Conservation (phyloP, 2,888 invertebrate species). For the Torymus auratus region DNA sequence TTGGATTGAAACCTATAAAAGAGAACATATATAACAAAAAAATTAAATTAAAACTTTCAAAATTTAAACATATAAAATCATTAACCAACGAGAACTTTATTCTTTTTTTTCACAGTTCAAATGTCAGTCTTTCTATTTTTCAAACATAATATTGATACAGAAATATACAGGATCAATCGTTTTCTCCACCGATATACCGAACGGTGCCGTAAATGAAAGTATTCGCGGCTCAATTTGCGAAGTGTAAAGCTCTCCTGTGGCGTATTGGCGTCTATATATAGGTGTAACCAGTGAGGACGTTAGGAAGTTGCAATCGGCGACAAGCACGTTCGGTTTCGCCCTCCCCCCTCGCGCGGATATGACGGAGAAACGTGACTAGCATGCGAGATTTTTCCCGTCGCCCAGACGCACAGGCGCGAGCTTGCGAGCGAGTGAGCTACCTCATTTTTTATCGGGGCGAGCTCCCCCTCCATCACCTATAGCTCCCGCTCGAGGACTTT, state of each 20-base stretch:
- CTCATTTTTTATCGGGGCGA: slow-evolving; percentile 30
- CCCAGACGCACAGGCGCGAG: not conserved
- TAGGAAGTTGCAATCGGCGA: slow-evolving; percentile 35
- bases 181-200: not conserved
- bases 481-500: slow-evolving; percentile 11
- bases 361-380: slow-evolving; percentile 43
- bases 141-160: too few relatives aligned
- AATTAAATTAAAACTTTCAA: too few relatives aligned
- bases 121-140: too few relatives aligned
- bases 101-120: too few relatives aligned
- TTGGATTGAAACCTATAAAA: too few relatives aligned
- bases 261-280: not conserved
- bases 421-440: not conserved
- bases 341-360: slow-evolving; percentile 16
- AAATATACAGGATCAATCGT: too few relatives aligned
- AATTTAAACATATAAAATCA: too few relatives aligned
- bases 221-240: not conserved
- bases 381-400: slow-evolving; percentile 21
- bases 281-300: not conserved
- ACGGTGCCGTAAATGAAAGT: not conserved
- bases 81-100: too few relatives aligned
- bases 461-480: not conserved
- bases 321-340: slow-evolving; percentile 43
- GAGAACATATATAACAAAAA: too few relatives aligned
- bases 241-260: not conserved